Conservation (phyloP, 2,888 invertebrate species). For the Diarsia dahlii region DNA sequence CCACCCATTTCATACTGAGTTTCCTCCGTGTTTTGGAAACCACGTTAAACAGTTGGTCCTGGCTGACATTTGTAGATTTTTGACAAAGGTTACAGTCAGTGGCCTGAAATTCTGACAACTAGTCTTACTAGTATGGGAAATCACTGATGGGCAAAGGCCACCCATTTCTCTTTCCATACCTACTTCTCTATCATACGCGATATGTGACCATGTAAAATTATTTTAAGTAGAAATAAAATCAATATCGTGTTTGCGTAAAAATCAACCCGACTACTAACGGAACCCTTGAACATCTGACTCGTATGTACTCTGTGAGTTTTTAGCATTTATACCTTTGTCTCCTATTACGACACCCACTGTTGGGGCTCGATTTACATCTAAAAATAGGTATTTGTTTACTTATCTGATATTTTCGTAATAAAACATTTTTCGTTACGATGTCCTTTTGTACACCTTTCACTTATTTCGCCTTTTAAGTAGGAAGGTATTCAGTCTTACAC, state of each 20-base stretch:
- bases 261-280: background rate
- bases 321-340: background rate
- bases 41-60: too few relatives aligned
- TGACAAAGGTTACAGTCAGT: too few relatives aligned
- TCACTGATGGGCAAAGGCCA: too few relatives aligned
- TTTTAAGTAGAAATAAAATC: too few relatives aligned
- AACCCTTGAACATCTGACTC: background rate
- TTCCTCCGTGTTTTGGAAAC: too few relatives aligned
- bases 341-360: constrained; percentile 14
- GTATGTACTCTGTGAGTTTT: background rate
- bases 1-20: too few relatives aligned
- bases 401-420: background rate
- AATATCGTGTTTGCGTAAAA: background rate
- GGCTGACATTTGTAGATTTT: too few relatives aligned
- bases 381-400: constrained; percentile 1
- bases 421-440: background rate
- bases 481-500: background rate
- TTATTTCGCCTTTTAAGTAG: background rate
- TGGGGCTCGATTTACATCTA: background rate
- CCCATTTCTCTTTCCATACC: too few relatives aligned
- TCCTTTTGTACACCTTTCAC: background rate
- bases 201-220: too few relatives aligned
- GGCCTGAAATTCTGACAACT: too few relatives aligned
- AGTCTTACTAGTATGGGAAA: too few relatives aligned
- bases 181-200: too few relatives aligned